A percentile compares a stretch with the other conserved stretches of the same genome.
These are phyloP conservation scores for Monopterus albus DNA, from an alignment of 2,113 vertebrate genomes.

Conservation along the genomic window DNA sequence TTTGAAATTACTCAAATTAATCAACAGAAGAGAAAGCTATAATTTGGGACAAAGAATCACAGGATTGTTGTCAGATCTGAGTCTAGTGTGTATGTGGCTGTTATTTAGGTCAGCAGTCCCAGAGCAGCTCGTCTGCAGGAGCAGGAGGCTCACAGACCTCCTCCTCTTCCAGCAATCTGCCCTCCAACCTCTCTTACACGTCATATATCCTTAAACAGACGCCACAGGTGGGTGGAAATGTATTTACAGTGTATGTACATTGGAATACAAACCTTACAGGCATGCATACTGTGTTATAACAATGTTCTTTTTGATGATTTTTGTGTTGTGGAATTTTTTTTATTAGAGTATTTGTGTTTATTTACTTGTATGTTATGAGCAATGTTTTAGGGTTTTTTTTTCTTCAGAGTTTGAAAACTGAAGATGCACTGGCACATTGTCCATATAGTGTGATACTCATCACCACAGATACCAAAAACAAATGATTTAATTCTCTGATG, in stretches of 20 bases:
- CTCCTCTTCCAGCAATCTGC: conserved; percentile 86
- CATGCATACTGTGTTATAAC: neutral
- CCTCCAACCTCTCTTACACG: conserved; percentile 95
- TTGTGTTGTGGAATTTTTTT: neutral
- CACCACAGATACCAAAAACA: too few species aligned
- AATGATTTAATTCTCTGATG: too few species aligned
- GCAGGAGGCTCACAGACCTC: conserved; percentile 80
- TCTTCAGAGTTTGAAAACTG: neutral
- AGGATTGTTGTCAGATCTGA: conserved; percentile 41
- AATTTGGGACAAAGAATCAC: neutral
- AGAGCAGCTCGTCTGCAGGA: conserved; percentile 68
- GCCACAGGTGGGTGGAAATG: conserved; percentile 79
- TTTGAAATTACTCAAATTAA: conserved; percentile 1
- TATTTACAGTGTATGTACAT: neutral
- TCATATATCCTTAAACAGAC: conserved; percentile 99
- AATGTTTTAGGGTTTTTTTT: neutral
- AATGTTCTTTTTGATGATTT: neutral
- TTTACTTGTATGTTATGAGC: conserved; percentile 3
- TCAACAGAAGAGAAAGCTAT: neutral
- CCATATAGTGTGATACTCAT: neutral
- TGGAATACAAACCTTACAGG: neutral
- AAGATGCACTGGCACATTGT: neutral
- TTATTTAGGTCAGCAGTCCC: conserved; percentile 90
- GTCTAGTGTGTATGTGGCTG: conserved; percentile 41
- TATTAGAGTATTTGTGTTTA: neutral